Conservation (phyloP, 2,113 vertebrate species). For the Sylvicapra grimmia region DNA sequence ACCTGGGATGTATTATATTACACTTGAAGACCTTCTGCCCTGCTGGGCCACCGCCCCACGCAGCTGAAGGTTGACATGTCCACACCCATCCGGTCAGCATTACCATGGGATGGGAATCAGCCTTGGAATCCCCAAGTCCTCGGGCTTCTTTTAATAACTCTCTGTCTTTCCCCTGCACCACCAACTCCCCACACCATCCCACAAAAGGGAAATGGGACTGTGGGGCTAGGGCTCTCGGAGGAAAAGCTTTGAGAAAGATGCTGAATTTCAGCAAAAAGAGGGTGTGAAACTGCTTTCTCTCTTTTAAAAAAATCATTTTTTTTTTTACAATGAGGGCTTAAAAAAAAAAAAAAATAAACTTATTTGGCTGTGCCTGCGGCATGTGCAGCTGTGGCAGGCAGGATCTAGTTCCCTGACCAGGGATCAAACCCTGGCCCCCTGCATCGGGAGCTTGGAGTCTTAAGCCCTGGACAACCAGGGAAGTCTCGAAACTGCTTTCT, state of each 20-base stretch:
- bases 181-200: not conserved
- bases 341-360: not conserved
- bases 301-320: not conserved
- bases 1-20: rapidly evolving
- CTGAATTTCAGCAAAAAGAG: not conserved
- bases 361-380: not conserved
- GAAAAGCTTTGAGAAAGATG: not conserved
- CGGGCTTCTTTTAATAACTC: not conserved
- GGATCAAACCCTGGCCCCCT: not conserved
- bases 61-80: not conserved
- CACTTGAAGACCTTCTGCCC: not conserved
- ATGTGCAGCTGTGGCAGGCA: not conserved
- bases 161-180: not conserved
- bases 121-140: not conserved
- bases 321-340: not conserved
- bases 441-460: not conserved
- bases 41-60: not conserved
- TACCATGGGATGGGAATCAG: not conserved
- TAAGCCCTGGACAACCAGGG: not conserved
- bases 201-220: not conserved
- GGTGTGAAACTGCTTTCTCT: not conserved
- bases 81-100: not conserved
- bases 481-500: not conserved
- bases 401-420: not conserved
- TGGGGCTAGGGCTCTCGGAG: rapidly evolving